Percentiles rank a stretch among this genome's conserved stretches.
These are phyloP conservation scores for Galaxias olidus DNA, from an alignment of 2,797 vertebrate genomes.

Conservation along the genomic window DNA sequence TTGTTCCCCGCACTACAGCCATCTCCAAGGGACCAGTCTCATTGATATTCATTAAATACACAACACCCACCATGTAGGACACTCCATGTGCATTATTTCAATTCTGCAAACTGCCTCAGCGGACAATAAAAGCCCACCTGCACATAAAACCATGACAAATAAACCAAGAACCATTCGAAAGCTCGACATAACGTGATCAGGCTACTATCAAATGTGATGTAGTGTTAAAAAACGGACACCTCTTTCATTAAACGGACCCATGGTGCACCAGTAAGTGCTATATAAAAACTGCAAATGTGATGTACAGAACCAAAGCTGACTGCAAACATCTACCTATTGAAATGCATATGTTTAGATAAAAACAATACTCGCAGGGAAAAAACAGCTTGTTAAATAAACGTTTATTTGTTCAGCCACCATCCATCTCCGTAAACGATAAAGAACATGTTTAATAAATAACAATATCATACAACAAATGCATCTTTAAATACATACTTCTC, in stretches of 20 bases:
- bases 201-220: too few species aligned
- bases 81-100: not conserved
- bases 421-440: conserved; percentile 54
- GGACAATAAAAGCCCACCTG: conserved; percentile 2
- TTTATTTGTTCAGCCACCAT: conserved; percentile 54
- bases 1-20: not conserved
- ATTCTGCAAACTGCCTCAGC: not conserved
- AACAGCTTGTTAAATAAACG: conserved; percentile 45
- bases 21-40: not conserved
- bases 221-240: too few species aligned
- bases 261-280: too few species aligned
- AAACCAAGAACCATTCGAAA: not conserved
- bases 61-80: not conserved
- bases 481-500: too few species aligned
- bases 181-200: too few species aligned
- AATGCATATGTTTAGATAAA: not conserved
- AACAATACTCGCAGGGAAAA: not conserved
- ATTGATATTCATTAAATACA: conserved; percentile 10
- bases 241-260: too few species aligned
- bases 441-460: conserved; percentile 46
- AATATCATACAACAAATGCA: not conserved
- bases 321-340: too few species aligned
- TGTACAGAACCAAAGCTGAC: too few species aligned
- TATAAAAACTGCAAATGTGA: too few species aligned
- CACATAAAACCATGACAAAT: not conserved